Base-by-base conservation (phyloP, 1,140 invertebrate species). In the Drosophila pseudoananassae region DNA sequence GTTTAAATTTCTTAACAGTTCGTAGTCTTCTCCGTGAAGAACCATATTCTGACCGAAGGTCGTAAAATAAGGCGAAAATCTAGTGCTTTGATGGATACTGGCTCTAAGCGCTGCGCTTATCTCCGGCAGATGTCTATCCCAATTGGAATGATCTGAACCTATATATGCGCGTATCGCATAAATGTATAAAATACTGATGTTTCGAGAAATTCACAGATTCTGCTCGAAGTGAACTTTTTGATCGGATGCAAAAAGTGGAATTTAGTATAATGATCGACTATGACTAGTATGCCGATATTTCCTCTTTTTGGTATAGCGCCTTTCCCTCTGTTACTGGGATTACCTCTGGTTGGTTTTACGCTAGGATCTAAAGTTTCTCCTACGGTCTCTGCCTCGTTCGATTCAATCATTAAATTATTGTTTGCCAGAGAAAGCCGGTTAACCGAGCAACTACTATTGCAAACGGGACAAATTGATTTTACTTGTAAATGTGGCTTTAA, bases 11-110 rank as follows among this genome's bases (percentile, higher is more conserved):
- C 56, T n/a, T 4, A n/a, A 38, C 5, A 56, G n/a, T 1, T 40
- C 50, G 9, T 60, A 61, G 14, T 73, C 64, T 12, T 33, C 12
- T 27, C 65, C 57, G 23, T 57, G 55, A 2, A 47, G n/a, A 4
- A 75, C 20, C 72, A 63, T 75, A 14, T 63, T 71, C 20, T 71
- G 66, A 0, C 59, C 65, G 20, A n/a, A n/a, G n/a, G n/a, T n/a
- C 2, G 40, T 10, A 33, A 68, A 51, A 33, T 55, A 59, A 0
- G 63, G 63, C 1, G 55, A 58, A 36, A 23, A 47, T 3, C 63
- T 63, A 2, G 60, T 55, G 2, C 61, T 68, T 29, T 17, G 10
- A 9, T 66, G 55, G 20, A 66, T 10, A 7, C 12, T 58, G 3
- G 31, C 17, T 23, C 51, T 43, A 6, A 73, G 2, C 0, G 70